phyloP scores from a whole-genome alignment of 2,797 vertebrate genomes.

The Clarias pachynema region DNA sequence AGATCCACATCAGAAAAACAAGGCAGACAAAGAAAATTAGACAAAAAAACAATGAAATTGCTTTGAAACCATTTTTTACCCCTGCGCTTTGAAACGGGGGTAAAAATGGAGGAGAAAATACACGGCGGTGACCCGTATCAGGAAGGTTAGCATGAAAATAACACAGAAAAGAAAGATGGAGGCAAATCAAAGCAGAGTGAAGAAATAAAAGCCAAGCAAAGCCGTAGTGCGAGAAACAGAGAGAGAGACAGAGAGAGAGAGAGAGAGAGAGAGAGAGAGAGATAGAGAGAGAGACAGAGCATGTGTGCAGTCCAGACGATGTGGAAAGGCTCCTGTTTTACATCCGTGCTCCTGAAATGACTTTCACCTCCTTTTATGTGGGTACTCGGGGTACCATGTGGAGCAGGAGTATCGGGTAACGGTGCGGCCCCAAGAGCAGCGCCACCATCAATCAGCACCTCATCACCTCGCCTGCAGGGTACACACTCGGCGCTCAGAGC shows the following conservation, averaged over 20 bases:
- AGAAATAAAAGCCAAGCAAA: slow-evolving; percentile 45
- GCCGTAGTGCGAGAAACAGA: too few relatives aligned
- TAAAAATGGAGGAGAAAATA: not conserved
- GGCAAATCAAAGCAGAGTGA: slow-evolving; percentile 12
- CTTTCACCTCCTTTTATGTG: slow-evolving; percentile 39
- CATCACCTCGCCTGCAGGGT: slow-evolving; percentile 21
- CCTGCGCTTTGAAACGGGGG: not conserved
- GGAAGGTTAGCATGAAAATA: not conserved
- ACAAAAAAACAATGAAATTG: not conserved
- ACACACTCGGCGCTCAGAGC: not conserved
- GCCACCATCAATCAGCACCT: slow-evolving; percentile 38
- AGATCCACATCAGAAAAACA: not conserved
- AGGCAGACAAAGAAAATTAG: not conserved
- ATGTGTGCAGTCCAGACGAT: not conserved
- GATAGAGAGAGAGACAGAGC: not conserved
- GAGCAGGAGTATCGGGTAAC: slow-evolving; percentile 44
- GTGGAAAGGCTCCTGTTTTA: not conserved
- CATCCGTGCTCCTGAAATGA: slow-evolving; percentile 21
- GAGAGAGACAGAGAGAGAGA: not conserved
- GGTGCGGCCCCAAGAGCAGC: slow-evolving; percentile 6
- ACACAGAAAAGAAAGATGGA: slow-evolving; percentile 2
- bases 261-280: not conserved
- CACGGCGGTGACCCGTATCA: not conserved
- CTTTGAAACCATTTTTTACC: too few relatives aligned
- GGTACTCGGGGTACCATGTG: not conserved